Conservation (phyloP, 1,140 invertebrate genomes). For the Lethrus apterus region DNA sequence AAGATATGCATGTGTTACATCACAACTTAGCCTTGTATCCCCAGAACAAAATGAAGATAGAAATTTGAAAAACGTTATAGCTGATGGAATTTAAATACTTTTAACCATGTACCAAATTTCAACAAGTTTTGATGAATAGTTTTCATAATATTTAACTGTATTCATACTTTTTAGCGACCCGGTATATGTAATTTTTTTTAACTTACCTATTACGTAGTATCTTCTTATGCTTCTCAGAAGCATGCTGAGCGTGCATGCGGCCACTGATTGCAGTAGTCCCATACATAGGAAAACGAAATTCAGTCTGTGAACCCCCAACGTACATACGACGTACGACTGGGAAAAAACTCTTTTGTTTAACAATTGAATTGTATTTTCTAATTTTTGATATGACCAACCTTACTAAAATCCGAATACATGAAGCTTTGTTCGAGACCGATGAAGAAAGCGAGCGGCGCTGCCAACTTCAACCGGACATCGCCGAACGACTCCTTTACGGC, state of each 20-base stretch:
- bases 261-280: slow-evolving; percentile 57
- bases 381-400: too few species aligned
- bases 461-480: slow-evolving; percentile 50
- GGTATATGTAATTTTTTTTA: too few species aligned
- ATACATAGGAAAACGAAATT: slow-evolving; percentile 57
- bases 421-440: slow-evolving; percentile 68
- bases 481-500: slow-evolving; percentile 39
- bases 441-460: slow-evolving; percentile 58
- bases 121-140: too few species aligned
- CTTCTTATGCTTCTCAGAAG: slow-evolving; percentile 55
- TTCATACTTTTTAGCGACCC: too few species aligned
- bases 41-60: too few species aligned
- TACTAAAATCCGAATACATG: slow-evolving; percentile 63
- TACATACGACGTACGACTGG: slow-evolving; percentile 55
- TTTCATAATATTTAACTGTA: too few species aligned
- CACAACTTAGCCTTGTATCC: too few species aligned
- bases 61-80: too few species aligned
- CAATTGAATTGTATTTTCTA: too few species aligned
- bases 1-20: too few species aligned
- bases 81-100: too few species aligned
- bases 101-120: too few species aligned
- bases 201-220: slow-evolving; percentile 55
- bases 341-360: slow-evolving; percentile 20
- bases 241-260: slow-evolving; percentile 61
- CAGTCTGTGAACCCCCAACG: slow-evolving; percentile 56